Conservation (phyloP, 2,888 invertebrate species). For the Quadroppia sp. region DNA sequence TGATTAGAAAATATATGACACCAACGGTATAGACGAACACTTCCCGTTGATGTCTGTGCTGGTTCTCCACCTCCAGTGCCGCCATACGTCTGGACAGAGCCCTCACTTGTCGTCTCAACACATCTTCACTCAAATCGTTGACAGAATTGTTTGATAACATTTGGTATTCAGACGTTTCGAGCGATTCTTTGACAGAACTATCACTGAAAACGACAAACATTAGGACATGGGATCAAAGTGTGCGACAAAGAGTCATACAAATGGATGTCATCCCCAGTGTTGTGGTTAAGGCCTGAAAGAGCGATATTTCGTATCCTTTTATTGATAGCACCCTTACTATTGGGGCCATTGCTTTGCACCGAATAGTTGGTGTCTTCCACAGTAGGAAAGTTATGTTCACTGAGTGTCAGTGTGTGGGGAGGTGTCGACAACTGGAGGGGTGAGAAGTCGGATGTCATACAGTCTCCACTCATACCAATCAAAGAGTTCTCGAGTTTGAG, state of each 20-base stretch:
- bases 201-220: not conserved
- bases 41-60: slow-evolving; percentile 77
- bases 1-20: slow-evolving; percentile 76
- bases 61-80: slow-evolving; percentile 77
- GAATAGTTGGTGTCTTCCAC: slow-evolving; percentile 44
- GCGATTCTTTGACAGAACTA: not conserved
- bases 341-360: not conserved
- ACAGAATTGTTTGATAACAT: not conserved
- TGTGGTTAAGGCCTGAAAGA: not conserved
- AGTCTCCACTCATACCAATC: slow-evolving; percentile 41
- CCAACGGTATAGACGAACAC: slow-evolving; percentile 78
- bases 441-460: slow-evolving; percentile 3
- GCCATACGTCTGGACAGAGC: slow-evolving; percentile 80
- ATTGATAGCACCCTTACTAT: not conserved
- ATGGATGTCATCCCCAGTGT: not conserved
- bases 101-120: slow-evolving; percentile 76
- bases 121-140: slow-evolving; percentile 62
- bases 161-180: slow-evolving; percentile 8
- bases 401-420: slow-evolving; percentile 77
- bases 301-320: slow-evolving; percentile 1
- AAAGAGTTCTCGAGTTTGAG: slow-evolving; percentile 78
- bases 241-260: not conserved
- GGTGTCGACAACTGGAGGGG: slow-evolving; percentile 65
- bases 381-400: slow-evolving; percentile 57
- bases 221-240: not conserved